A percentile compares a stretch with the other conserved stretches of the same genome.
Conservation (phyloP, 2,797 vertebrate species). For the Poeciliopsis presidionis region DNA sequence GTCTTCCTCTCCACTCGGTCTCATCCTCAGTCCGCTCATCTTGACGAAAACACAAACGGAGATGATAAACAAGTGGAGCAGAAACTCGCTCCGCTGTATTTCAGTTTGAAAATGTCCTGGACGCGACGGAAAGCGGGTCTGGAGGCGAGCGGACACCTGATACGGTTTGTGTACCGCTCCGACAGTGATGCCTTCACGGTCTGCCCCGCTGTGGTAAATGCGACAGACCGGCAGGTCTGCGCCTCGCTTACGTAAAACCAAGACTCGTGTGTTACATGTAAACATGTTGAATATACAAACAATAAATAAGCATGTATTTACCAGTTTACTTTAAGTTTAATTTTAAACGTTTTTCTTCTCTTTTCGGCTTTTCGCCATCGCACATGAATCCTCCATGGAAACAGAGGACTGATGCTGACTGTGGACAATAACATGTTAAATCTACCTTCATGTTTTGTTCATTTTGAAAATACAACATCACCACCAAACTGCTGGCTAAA, state of each 20-base stretch:
- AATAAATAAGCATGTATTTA: slow-evolving; percentile 6
- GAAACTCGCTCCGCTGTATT: background rate
- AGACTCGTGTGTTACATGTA: background rate
- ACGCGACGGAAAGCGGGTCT: fast-evolving
- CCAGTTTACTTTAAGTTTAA: background rate
- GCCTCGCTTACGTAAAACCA: slow-evolving; percentile 19
- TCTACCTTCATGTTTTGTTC: background rate
- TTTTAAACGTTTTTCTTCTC: background rate
- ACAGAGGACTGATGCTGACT: background rate
- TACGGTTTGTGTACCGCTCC: background rate
- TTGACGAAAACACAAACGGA: slow-evolving; percentile 25
- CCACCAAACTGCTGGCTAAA: background rate
- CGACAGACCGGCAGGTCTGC: slow-evolving; percentile 20
- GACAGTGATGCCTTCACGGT: background rate
- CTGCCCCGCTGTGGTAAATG: slow-evolving; percentile 20
- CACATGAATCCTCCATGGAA: background rate
- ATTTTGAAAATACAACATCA: background rate
- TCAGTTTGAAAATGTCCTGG: background rate
- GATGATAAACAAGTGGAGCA: background rate
- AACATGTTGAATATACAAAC: background rate
- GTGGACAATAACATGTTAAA: background rate
- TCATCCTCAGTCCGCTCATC: slow-evolving; percentile 42
- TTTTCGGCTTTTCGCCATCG: background rate
- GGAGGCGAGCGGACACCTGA: slow-evolving; percentile 12
- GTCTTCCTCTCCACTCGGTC: background rate